Evolutionary conservation across 2,888 invertebrate species (phyloP).

Genomic region (Malacosoma neustria): DNA sequence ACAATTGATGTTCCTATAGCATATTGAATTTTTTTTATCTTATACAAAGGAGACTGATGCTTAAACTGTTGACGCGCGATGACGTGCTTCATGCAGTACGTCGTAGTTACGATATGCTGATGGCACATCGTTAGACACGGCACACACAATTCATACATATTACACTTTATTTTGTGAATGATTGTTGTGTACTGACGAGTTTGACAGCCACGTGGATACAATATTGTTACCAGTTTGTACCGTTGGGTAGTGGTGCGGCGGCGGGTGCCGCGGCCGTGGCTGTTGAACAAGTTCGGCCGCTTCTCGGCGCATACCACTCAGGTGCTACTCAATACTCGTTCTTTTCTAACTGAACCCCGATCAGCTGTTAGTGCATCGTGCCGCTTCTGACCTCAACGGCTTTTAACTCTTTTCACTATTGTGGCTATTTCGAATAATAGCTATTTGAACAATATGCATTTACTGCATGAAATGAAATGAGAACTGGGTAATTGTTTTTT

Average conservation of each 20-base stretch:
- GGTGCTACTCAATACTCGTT: slow-evolving; percentile 69
- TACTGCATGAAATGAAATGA: too few species aligned
- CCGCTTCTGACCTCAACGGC: slow-evolving; percentile 17
- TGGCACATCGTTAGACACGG: neutral
- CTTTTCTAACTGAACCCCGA: slow-evolving; percentile 69
- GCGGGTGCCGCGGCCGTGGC: slow-evolving; percentile 27
- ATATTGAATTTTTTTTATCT: too few species aligned
- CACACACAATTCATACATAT: neutral
- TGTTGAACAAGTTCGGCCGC: slow-evolving; percentile 68
- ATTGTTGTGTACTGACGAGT: slow-evolving; percentile 45
- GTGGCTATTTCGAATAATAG: slow-evolving; percentile 4
- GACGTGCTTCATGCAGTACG: neutral
- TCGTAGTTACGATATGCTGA: neutral
- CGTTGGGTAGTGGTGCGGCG: slow-evolving; percentile 49
- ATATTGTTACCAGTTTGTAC: slow-evolving; percentile 67
- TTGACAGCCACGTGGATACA: slow-evolving; percentile 61
- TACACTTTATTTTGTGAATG: slow-evolving; percentile 17
- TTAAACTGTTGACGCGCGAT: neutral
- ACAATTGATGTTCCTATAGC: too few species aligned
- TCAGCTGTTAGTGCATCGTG: slow-evolving; percentile 59
- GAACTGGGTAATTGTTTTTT: too few species aligned
- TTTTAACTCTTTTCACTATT: slow-evolving; percentile 18
- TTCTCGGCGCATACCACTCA: slow-evolving; percentile 62
- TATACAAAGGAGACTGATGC: too few species aligned
- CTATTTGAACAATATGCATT: too few species aligned